Evolutionary conservation across 2,113 vertebrate genomes (phyloP).

Genomic region (Oceanodroma tethys): DNA sequence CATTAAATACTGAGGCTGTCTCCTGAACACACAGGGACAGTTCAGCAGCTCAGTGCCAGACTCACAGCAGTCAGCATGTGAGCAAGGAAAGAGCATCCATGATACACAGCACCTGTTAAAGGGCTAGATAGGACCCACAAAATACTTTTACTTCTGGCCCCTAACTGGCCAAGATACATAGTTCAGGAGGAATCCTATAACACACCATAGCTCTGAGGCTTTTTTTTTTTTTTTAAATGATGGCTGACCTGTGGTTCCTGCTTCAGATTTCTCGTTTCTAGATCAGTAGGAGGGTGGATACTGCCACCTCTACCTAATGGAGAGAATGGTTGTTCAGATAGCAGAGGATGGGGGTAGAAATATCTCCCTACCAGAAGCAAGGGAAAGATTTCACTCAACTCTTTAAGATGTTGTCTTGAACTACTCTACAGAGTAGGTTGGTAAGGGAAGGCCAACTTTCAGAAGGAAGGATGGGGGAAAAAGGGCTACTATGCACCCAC

Average conservation of each 20-base stretch:
- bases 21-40: background rate
- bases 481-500: background rate
- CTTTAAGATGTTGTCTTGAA: background rate
- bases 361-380: background rate
- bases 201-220: background rate
- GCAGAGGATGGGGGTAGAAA: background rate
- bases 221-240: background rate
- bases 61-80: rapidly evolving
- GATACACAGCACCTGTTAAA: background rate
- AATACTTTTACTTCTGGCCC: background rate
- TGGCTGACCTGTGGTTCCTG: background rate
- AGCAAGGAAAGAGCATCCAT: background rate
- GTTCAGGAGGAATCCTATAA: background rate
- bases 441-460: background rate
- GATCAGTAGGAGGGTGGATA: background rate
- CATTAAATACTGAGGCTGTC: background rate
- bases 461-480: background rate
- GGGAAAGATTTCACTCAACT: background rate
- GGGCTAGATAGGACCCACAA: background rate
- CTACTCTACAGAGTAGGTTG: background rate
- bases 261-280: background rate
- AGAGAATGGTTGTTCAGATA: background rate
- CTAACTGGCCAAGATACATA: background rate
- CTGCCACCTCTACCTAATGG: background rate
- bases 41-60: background rate